phyloP scores from a whole-genome alignment of 2,113 vertebrate species.

The Tetrao urogallus region DNA sequence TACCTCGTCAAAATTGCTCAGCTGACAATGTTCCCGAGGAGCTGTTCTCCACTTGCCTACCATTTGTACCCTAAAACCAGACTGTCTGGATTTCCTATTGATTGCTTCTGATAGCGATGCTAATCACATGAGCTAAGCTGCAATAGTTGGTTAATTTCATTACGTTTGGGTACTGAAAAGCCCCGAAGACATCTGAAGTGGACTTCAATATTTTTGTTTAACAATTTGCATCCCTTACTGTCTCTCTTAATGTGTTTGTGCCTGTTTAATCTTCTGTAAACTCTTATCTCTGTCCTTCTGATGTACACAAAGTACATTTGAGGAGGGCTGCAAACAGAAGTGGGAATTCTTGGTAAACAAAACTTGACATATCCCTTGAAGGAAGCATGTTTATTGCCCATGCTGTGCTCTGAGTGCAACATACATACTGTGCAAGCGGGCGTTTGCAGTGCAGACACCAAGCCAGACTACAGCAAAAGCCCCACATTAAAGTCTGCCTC shows the following conservation, averaged over 20 bases:
- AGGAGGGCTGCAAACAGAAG: slow-evolving; percentile 18
- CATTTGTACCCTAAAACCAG: slow-evolving; percentile 13
- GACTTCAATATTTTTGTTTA: slow-evolving; percentile 63
- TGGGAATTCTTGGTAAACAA: slow-evolving; percentile 48
- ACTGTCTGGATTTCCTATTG: slow-evolving; percentile 9
- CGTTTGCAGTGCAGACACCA: background rate
- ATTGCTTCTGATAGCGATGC: slow-evolving; percentile 24
- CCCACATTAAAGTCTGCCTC: background rate
- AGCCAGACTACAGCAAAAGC: background rate
- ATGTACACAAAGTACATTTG: slow-evolving; percentile 27
- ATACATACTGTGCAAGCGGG: background rate
- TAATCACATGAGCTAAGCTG: slow-evolving; percentile 23
- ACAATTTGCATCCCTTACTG: slow-evolving; percentile 58
- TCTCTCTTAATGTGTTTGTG: slow-evolving; percentile 49
- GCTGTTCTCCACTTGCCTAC: background rate
- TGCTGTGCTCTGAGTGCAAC: background rate
- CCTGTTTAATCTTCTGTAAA: slow-evolving; percentile 67
- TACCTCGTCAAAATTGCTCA: background rate
- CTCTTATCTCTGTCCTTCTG: slow-evolving; percentile 36
- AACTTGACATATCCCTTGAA: background rate
- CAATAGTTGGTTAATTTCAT: slow-evolving; percentile 57
- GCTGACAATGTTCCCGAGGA: background rate
- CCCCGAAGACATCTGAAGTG: slow-evolving; percentile 29
- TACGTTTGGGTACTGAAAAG: slow-evolving; percentile 50
- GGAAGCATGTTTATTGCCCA: background rate